Base-by-base conservation (phyloP, 2,797 vertebrate genomes). In the Myripristis jacobus region DNA sequence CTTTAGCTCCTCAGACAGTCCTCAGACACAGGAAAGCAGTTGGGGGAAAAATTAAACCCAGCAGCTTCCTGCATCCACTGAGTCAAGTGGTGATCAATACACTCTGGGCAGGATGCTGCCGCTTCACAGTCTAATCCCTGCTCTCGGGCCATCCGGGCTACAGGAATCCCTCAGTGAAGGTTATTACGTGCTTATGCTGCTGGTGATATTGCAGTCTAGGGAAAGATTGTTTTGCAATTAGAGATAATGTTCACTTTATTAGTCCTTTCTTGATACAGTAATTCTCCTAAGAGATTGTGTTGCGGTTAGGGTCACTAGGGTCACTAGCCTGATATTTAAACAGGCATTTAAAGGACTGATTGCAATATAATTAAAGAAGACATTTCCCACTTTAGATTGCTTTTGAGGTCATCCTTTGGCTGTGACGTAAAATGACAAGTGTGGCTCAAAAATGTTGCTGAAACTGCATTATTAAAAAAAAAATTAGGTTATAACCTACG, bases 61-160 rank as follows among this genome's bases (percentile, higher is more conserved):
- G 75, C 50, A 65, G 81, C 84, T 91, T 91, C 89, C 87, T 90
- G 89, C 67, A 70, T 77, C 66, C 76, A 80, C 74, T 88, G 90
- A 90, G 77, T 92, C 84, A 89, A 91, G 71, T 80, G 75, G 83
- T 89, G 91, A 93, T 92, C 88, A 90, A 89, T 93, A 84, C 76
- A 52, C 82, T 77, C 47, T 79, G 83, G 72, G 76, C 86, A 89
- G 85, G 90, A 90, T 85, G 83, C 88, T 88, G 82, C 59, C 8
- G 46, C 81, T 82, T 67, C 72, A 80, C 66, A 31, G 46, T 77
- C 83, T 91, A 92, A 91, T 92, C 88, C 90, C 74, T 77, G 80
- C 87, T 87, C 83, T 83, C 74, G 77, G 86, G 88, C 89, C 84
- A 89, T 92, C 91, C 86, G 87, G 90, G 88, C 82, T 69, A 43